Percentiles rank a stretch among this genome's conserved stretches.
Evolutionary conservation across 1,140 invertebrate species (phyloP).

Genomic region (Lasioglossum baleicum): DNA sequence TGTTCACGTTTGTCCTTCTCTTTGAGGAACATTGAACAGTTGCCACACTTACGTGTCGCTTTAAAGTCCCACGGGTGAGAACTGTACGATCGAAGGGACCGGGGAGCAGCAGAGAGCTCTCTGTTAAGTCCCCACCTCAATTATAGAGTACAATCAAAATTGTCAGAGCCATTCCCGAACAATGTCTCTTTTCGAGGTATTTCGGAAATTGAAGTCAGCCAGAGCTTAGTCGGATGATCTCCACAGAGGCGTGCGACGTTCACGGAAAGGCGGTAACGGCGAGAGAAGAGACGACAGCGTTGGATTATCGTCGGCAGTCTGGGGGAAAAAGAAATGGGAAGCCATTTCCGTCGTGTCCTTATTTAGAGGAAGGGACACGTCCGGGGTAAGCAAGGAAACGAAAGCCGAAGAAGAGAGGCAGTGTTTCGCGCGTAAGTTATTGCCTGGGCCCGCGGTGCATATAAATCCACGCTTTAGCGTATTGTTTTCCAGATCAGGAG

Average conservation of each 20-base stretch:
- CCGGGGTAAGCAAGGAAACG: slow-evolving; percentile 62
- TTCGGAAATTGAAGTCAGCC: not conserved
- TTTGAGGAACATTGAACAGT: no score
- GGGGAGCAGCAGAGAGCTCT: no score
- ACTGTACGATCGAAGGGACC: no score
- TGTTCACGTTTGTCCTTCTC: no score
- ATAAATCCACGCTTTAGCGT: slow-evolving; percentile 76
- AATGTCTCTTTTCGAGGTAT: slow-evolving; percentile 16
- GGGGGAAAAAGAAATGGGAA: slow-evolving; percentile 64
- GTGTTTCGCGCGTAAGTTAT: slow-evolving; percentile 72
- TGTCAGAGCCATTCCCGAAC: not conserved
- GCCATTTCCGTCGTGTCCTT: slow-evolving; percentile 73
- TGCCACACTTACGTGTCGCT: no score
- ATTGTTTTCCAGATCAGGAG: slow-evolving; percentile 80
- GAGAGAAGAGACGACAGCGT: slow-evolving; percentile 16
- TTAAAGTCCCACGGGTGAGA: no score
- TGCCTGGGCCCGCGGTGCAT: slow-evolving; percentile 67
- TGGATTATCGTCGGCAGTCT: slow-evolving; percentile 39
- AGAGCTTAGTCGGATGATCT: slow-evolving; percentile 16
- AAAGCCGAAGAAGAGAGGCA: slow-evolving; percentile 53
- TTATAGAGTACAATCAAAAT: not conserved
- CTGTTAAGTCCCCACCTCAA: no score
- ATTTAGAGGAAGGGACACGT: slow-evolving; percentile 71
- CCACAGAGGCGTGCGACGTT: not conserved
- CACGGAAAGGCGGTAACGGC: not conserved